Percentiles rank a stretch among this genome's conserved stretches.
phyloP scores from a whole-genome alignment of 2,888 invertebrate genomes.

The Ellobium chinense region DNA sequence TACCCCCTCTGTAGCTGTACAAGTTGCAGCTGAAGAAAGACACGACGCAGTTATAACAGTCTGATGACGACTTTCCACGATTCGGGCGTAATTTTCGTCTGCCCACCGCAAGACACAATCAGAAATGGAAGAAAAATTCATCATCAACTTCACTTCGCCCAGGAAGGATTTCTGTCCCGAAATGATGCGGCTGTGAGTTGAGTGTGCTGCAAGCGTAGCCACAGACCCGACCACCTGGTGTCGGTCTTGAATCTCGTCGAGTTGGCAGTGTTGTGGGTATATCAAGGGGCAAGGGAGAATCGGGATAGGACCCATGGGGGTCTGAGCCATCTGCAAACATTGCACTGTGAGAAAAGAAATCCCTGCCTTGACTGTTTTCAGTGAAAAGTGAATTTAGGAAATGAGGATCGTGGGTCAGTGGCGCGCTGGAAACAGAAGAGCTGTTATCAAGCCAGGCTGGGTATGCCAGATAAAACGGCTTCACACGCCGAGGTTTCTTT shows the following conservation, averaged over 20 bases:
- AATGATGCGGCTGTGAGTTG: background rate
- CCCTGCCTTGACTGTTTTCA: background rate
- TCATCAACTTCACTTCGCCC: background rate
- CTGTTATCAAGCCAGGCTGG: constrained; percentile 37
- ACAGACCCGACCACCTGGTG: background rate
- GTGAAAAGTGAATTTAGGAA: constrained; percentile 5
- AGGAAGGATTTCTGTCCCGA: background rate
- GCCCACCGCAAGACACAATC: background rate
- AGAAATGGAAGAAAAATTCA: constrained; percentile 38
- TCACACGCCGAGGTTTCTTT: background rate
- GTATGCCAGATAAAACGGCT: constrained; percentile 9
- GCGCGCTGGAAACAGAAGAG: constrained; percentile 13
- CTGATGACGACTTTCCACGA: background rate
- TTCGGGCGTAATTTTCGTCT: too few relatives aligned
- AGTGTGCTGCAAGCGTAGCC: background rate
- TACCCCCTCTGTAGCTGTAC: too few relatives aligned
- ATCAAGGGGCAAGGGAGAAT: background rate
- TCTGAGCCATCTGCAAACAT: background rate
- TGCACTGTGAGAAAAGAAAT: background rate
- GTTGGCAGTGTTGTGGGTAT: background rate
- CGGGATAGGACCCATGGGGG: background rate
- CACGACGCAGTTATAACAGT: too few relatives aligned
- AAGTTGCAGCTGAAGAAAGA: too few relatives aligned
- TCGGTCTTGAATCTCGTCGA: constrained; percentile 14
- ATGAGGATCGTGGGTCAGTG: constrained; percentile 18